Evolutionary conservation across 2,888 invertebrate species (phyloP), one percentile per base, ranked within the genome.

Genomic region (Smittia sp.): DNA sequence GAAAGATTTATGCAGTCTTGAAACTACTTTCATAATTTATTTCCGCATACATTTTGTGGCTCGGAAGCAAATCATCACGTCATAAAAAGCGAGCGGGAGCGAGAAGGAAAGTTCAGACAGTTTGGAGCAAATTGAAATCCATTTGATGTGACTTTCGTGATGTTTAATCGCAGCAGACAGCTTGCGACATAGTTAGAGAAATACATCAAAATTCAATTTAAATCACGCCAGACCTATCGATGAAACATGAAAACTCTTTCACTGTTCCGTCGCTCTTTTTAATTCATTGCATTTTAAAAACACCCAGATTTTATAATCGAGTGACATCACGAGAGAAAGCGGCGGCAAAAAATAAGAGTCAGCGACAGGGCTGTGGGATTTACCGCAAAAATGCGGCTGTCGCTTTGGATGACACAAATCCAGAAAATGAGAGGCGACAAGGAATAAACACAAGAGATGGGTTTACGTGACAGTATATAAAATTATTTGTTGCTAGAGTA

Each of bases 401-500:
- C 58, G 22, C 22, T 58, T 58, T 58, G n/a, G 58, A 58, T 58
- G 58, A 22, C 58, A 58, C 20, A 58, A 58, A 58, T 58, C 58
- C 22, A 13, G 27, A 25, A 63, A 63, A 25, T n/a, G 63, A 24
- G n/a, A 2, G 1, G 63, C 3, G 24, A 22, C 63, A 63, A 15
- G 20, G 9, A 27, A 63, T 27, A 63, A 63, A 63, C 22, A 24
- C 15, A 39, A 27, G 38, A 67, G 39, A 39, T 18, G 39, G 39
- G 67, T 39, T 39, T 39, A 67, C 67, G 67, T 67, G 67, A 39
- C 67, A 39, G 39, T 24, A 32, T 18, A 22, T 67, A 67, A 67
- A 39, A 39, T 67, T 67, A 67, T 67, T 67, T 67, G 67, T 67
- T 39, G 67, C 65, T 15, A 46, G 46, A 46, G 46, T 46, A n/a